Percentiles rank a stretch among this genome's conserved stretches.
Conservation (phyloP, 2,113 vertebrate genomes). For the Dicrurus megarhynchus region DNA sequence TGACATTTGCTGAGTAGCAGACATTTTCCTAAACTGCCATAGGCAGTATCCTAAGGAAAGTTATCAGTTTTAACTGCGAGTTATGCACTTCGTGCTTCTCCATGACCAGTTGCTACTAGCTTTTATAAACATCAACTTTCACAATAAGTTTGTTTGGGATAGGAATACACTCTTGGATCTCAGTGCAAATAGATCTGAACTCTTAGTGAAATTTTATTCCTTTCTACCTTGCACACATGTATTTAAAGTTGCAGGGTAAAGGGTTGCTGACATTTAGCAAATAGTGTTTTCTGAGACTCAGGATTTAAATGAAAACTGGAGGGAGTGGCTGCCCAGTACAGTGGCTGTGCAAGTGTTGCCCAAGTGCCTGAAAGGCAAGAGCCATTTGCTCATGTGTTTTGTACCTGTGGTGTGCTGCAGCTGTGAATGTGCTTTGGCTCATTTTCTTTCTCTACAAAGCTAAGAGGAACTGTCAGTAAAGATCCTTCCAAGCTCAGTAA, state of each 20-base stretch:
- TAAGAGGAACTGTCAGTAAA: not conserved
- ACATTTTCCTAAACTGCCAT: not conserved
- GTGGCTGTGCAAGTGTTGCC: not conserved
- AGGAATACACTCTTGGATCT: not conserved
- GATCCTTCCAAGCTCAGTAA: not conserved
- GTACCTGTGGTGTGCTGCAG: not conserved
- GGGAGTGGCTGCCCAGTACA: not conserved
- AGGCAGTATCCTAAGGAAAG: not conserved
- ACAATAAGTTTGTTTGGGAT: not conserved
- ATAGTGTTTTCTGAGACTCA: not conserved
- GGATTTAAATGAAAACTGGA: not conserved
- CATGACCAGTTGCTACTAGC: not conserved
- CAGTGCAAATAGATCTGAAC: not conserved
- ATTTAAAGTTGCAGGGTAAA: not conserved
- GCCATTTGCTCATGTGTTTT: not conserved
- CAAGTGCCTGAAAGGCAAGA: not conserved
- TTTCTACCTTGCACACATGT: not conserved
- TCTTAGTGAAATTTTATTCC: not conserved
- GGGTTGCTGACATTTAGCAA: not conserved
- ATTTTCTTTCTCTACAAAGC: not conserved
- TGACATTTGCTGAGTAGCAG: not conserved
- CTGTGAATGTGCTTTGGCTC: not conserved
- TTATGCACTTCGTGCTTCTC: fast-evolving
- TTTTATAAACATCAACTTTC: not conserved
- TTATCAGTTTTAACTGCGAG: not conserved